Conservation (phyloP, 2,113 vertebrate genomes). For the Piaya cayana region DNA sequence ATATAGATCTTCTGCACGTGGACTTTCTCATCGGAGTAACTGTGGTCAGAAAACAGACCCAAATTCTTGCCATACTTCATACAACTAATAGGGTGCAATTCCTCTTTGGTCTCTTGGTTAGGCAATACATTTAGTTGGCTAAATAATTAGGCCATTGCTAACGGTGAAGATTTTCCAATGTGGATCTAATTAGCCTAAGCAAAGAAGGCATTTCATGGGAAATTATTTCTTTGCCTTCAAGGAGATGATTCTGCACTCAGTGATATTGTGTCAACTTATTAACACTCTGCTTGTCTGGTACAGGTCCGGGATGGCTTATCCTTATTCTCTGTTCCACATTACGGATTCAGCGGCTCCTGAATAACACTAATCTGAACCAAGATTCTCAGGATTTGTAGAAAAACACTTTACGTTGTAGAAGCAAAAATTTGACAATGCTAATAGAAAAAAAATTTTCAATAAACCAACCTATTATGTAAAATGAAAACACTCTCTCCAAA, state of each 20-base stretch:
- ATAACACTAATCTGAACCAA: neutral
- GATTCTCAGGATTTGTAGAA: neutral
- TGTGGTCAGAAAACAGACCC: neutral
- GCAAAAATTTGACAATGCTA: neutral
- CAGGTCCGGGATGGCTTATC: slow-evolving; percentile 24
- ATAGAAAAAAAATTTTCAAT: neutral
- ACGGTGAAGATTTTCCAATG: slow-evolving; percentile 50
- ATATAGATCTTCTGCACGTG: neutral
- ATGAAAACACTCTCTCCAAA: neutral
- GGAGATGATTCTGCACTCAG: slow-evolving; percentile 21
- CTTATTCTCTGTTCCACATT: neutral
- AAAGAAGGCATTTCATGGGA: slow-evolving; percentile 63
- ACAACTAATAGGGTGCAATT: slow-evolving; percentile 27
- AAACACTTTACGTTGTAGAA: neutral
- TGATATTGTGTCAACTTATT: slow-evolving; percentile 39
- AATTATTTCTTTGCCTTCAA: slow-evolving; percentile 60
- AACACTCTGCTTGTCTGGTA: slow-evolving; percentile 19
- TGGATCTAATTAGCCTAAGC: slow-evolving; percentile 53
- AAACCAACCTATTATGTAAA: neutral
- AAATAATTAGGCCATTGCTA: slow-evolving; percentile 61
- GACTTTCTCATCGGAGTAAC: slow-evolving; percentile 3
- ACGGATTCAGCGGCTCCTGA: neutral
- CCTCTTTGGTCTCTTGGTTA: slow-evolving; percentile 21
- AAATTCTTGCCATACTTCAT: neutral
- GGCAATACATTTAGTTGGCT: slow-evolving; percentile 37